These are phyloP conservation scores for Poliocrania exsul DNA, from an alignment of 2,797 vertebrate genomes.

Conservation along the genomic window DNA sequence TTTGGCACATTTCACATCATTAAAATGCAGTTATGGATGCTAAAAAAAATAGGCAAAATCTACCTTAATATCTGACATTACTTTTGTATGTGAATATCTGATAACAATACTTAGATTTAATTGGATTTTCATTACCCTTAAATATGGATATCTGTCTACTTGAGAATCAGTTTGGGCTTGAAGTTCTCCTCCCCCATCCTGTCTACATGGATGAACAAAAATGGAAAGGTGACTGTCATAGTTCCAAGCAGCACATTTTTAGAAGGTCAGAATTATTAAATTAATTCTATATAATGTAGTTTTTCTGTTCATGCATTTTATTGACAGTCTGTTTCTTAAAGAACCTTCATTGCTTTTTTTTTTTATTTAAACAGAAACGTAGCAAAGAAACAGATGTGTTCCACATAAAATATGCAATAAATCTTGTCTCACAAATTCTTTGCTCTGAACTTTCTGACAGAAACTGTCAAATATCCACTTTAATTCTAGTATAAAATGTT, in stretches of 20 bases:
- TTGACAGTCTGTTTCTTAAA: slow-evolving; percentile 74
- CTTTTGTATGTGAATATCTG: slow-evolving; percentile 11
- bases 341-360: slow-evolving; percentile 69
- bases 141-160: slow-evolving; percentile 15
- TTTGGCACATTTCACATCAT: background rate
- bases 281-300: slow-evolving; percentile 19
- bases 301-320: slow-evolving; percentile 68
- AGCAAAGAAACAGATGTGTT: slow-evolving; percentile 83
- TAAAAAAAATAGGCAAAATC: background rate
- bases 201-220: background rate
- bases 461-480: slow-evolving; percentile 83
- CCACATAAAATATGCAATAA: slow-evolving; percentile 81
- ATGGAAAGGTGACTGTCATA: slow-evolving; percentile 15
- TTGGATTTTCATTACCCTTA: slow-evolving; percentile 29
- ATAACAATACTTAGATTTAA: background rate
- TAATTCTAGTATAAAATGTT: slow-evolving; percentile 83
- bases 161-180: slow-evolving; percentile 1
- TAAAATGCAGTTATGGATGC: background rate
- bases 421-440: slow-evolving; percentile 82
- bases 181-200: background rate
- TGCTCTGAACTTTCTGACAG: slow-evolving; percentile 82
- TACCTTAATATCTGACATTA: background rate
- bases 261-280: slow-evolving; percentile 43
- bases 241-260: slow-evolving; percentile 21
- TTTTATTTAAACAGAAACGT: slow-evolving; percentile 73